A percentile compares a stretch with the other conserved stretches of the same genome.
Conservation (phyloP, 2,113 vertebrate genomes). For the Ceyx melanurus region DNA sequence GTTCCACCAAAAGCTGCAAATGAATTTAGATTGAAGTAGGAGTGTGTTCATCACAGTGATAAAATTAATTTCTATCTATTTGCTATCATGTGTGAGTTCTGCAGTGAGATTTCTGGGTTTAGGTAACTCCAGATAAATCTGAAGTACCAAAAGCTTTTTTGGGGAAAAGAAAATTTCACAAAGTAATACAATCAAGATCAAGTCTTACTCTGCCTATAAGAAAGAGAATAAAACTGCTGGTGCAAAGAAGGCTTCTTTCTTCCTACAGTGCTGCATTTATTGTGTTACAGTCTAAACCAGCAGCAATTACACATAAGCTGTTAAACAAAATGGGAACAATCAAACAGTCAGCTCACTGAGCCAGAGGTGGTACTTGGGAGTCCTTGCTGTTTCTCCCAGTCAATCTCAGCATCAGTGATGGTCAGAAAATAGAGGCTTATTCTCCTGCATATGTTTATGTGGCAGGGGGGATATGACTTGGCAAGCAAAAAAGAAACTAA, state of each 20-base stretch:
- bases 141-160: background rate
- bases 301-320: conserved; percentile 45
- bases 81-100: background rate
- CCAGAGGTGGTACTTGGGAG: conserved; percentile 45
- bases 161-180: background rate
- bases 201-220: background rate
- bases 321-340: conserved; percentile 44
- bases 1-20: conserved; percentile 9
- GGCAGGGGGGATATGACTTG: background rate
- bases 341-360: conserved; percentile 18
- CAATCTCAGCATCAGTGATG: conserved; percentile 16
- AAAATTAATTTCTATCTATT: conserved; percentile 46
- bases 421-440: background rate
- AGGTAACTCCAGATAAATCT: background rate
- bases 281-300: conserved; percentile 16
- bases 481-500: background rate
- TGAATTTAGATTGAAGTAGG: conserved; percentile 11
- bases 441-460: conserved; percentile 30
- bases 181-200: background rate
- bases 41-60: conserved; percentile 22
- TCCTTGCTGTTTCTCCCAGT: conserved; percentile 41
- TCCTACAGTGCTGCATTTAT: background rate
- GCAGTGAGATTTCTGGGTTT: background rate
- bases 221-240: conserved; percentile 9
- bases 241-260: background rate